Evolutionary conservation across 2,797 vertebrate genomes (phyloP).

Genomic region (Sebastes baramenuke): DNA sequence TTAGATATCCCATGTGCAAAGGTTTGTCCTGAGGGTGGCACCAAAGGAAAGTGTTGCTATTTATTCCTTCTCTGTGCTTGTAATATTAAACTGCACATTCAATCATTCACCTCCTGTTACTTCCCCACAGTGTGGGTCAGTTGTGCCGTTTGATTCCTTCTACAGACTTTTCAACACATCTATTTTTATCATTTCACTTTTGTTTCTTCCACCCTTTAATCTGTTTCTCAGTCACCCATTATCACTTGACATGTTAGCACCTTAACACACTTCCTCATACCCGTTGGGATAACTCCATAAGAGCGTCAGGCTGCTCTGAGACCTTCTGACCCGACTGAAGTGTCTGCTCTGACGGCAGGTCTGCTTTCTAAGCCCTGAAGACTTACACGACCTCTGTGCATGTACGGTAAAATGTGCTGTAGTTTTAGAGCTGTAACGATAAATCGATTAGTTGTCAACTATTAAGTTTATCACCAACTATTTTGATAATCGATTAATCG

Average conservation of each 20-base stretch:
- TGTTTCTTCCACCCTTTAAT: conserved; percentile 18
- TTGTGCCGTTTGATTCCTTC: not conserved
- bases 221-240: conserved; percentile 24
- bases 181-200: conserved; percentile 44
- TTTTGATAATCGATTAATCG: too few relatives aligned
- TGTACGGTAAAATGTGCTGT: not conserved
- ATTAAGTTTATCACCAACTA: too few relatives aligned
- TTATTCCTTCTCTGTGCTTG: not conserved
- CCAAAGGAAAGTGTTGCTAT: not conserved
- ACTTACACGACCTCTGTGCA: not conserved
- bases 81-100: not conserved
- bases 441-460: too few relatives aligned
- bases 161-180: conserved; percentile 3
- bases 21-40: not conserved
- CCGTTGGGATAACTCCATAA: not conserved
- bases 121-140: not conserved
- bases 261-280: not conserved
- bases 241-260: conserved; percentile 39
- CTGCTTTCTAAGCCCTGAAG: not conserved
- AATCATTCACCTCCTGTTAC: not conserved
- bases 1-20: not conserved
- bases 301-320: not conserved
- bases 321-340: not conserved
- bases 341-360: not conserved
- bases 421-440: too few relatives aligned